These are phyloP conservation scores for Archaeoteleia sp. DNA, from an alignment of 2,888 invertebrate genomes.

Conservation along the genomic window DNA sequence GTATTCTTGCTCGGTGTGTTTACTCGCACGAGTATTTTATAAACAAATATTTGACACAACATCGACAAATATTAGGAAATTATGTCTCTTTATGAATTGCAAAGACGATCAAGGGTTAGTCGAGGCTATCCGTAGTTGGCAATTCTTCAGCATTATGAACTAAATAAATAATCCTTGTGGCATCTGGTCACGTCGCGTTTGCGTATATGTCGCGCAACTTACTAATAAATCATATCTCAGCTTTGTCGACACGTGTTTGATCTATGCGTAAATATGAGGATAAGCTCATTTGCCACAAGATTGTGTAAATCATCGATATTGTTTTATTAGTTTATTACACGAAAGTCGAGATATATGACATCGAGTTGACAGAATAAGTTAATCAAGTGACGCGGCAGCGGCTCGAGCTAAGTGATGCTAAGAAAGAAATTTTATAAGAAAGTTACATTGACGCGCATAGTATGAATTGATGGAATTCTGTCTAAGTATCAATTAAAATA, in stretches of 20 bases:
- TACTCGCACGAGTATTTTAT: too few species aligned
- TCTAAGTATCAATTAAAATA: too few species aligned
- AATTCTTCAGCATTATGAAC: slow-evolving; percentile 49
- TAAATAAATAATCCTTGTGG: slow-evolving; percentile 61
- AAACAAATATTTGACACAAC: too few species aligned
- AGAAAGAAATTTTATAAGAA: too few species aligned
- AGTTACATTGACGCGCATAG: too few species aligned
- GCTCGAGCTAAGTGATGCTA: too few species aligned
- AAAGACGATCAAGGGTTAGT: slow-evolving; percentile 1
- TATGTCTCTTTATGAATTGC: background rate
- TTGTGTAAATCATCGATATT: slow-evolving; percentile 64
- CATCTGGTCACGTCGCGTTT: slow-evolving; percentile 54
- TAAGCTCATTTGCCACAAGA: slow-evolving; percentile 63
- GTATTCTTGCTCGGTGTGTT: too few species aligned
- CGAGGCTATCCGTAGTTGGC: slow-evolving; percentile 40
- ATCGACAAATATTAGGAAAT: too few species aligned
- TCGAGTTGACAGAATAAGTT: slow-evolving; percentile 55
- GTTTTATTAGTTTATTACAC: slow-evolving; percentile 63
- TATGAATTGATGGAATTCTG: too few species aligned
- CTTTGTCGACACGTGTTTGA: slow-evolving; percentile 55
- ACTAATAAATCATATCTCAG: slow-evolving; percentile 61
- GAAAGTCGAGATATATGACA: slow-evolving; percentile 34
- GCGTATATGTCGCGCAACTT: slow-evolving; percentile 59
- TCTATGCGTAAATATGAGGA: slow-evolving; percentile 54
- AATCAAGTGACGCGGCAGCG: slow-evolving; percentile 52